These are phyloP conservation scores for Mesoclemmys tuberculata DNA, from an alignment of 2,113 vertebrate species.

Conservation along the genomic window DNA sequence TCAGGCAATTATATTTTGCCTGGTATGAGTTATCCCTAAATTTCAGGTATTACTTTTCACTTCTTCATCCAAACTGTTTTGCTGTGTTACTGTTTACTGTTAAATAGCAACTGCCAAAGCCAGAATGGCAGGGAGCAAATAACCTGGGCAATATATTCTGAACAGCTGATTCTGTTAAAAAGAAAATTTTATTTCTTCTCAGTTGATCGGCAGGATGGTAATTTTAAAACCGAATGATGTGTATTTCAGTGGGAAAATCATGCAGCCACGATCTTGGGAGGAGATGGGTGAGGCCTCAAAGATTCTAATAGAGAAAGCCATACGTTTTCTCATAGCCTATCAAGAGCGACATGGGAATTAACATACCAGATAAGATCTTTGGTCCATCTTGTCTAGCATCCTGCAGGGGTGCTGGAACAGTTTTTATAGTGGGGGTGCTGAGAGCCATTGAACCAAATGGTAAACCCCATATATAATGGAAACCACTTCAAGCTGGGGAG, in stretches of 20 bases:
- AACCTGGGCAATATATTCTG: background rate
- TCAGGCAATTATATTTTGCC: conserved; percentile 17
- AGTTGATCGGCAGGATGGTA: background rate
- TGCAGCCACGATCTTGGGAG: background rate
- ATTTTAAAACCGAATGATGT: background rate
- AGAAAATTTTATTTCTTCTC: background rate
- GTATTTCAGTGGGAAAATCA: background rate
- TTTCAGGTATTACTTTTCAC: conserved; percentile 8
- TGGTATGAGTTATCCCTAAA: conserved; percentile 7
- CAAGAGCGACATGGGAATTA: rapidly evolving
- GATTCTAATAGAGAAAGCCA: rapidly evolving
- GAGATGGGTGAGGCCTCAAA: background rate
- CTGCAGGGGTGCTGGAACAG: no score
- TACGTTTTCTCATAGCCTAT: background rate
- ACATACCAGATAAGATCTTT: background rate
- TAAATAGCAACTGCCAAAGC: background rate
- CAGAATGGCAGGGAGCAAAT: background rate
- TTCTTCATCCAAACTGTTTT: background rate
- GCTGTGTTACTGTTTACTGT: background rate
- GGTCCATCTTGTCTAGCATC: background rate
- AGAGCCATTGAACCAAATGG: no score
- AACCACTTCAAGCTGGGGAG: no score
- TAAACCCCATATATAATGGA: no score
- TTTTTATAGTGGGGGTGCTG: no score
- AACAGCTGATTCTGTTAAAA: rapidly evolving